phyloP scores from a whole-genome alignment of 2,888 invertebrate genomes.

The Eupithecia tripunctaria region DNA sequence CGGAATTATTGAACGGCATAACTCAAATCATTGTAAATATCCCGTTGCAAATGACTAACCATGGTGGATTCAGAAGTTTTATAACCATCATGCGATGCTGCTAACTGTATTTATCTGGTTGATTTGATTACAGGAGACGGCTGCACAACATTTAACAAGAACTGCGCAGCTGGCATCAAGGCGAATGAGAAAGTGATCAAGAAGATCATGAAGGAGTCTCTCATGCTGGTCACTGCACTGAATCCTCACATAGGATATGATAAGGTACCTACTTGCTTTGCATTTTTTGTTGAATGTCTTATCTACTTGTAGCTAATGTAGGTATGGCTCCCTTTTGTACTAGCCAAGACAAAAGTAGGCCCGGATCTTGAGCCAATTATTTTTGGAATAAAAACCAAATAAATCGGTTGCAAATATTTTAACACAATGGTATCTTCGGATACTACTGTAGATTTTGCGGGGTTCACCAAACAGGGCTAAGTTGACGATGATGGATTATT shows the following conservation, averaged over 20 bases:
- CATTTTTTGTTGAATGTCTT: neutral
- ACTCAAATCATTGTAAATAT: too few species aligned
- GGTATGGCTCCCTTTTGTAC: neutral
- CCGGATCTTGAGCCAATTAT: too few species aligned
- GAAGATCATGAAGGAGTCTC: slow-evolving; percentile 94
- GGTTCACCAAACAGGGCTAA: too few species aligned
- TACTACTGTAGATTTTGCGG: too few species aligned
- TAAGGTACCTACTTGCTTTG: slow-evolving; percentile 85
- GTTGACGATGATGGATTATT: neutral
- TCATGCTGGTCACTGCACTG: slow-evolving; percentile 98
- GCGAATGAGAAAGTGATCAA: slow-evolving; percentile 91
- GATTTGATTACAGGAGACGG: slow-evolving; percentile 88
- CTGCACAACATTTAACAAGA: slow-evolving; percentile 91
- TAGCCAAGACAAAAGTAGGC: neutral
- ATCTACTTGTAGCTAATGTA: too few species aligned
- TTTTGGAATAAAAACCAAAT: too few species aligned
- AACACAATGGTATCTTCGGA: too few species aligned
- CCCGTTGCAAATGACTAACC: too few species aligned
- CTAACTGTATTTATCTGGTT: neutral
- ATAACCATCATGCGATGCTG: too few species aligned
- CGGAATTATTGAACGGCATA: too few species aligned
- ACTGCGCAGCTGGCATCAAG: slow-evolving; percentile 93
- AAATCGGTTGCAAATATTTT: too few species aligned
- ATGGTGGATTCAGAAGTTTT: too few species aligned
- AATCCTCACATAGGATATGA: slow-evolving; percentile 99